Conservation (phyloP, 2,113 vertebrate genomes). For the Nothobranchius furzeri region DNA sequence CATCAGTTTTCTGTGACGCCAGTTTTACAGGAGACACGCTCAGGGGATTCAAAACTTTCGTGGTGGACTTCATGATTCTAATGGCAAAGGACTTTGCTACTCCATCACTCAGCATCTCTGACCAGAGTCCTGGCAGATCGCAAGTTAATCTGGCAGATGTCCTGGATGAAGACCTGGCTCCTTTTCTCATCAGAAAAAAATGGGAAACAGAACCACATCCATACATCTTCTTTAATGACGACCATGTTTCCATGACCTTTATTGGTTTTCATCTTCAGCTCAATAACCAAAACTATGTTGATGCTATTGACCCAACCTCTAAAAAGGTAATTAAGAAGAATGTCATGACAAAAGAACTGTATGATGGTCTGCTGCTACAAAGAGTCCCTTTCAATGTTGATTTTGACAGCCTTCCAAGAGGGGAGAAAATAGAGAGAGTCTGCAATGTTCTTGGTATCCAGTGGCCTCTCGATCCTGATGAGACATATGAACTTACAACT, state of each 20-base stretch:
- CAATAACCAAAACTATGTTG: constrained; percentile 65
- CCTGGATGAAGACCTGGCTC: constrained; percentile 86
- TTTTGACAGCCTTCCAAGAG: constrained; percentile 85
- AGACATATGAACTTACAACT: constrained; percentile 92
- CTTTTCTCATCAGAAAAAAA: constrained; percentile 88
- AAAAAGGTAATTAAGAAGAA: constrained; percentile 80
- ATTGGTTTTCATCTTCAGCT: constrained; percentile 88
- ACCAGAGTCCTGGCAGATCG: constrained; percentile 86
- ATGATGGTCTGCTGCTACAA: constrained; percentile 80
- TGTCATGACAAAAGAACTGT: constrained; percentile 82
- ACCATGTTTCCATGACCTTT: constrained; percentile 91
- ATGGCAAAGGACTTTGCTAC: constrained; percentile 98
- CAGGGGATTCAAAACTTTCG: constrained; percentile 91
- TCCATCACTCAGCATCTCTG: constrained; percentile 88
- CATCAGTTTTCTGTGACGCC: constrained; percentile 87
- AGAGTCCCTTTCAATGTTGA: constrained; percentile 88
- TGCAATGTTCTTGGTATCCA: constrained; percentile 87
- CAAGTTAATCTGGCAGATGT: constrained; percentile 60
- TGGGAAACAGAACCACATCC: constrained; percentile 98
- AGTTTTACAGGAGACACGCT: constrained; percentile 82
- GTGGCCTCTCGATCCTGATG: constrained; percentile 86
- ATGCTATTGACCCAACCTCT: constrained; percentile 83
- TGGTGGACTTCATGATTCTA: constrained; percentile 93
- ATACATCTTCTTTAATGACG: constrained; percentile 93
- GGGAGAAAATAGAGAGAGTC: constrained; percentile 85